Evolutionary conservation across 2,888 invertebrate genomes (phyloP), one percentile per base, ranked within the genome.

Genomic region (Drosophila helvetica): DNA sequence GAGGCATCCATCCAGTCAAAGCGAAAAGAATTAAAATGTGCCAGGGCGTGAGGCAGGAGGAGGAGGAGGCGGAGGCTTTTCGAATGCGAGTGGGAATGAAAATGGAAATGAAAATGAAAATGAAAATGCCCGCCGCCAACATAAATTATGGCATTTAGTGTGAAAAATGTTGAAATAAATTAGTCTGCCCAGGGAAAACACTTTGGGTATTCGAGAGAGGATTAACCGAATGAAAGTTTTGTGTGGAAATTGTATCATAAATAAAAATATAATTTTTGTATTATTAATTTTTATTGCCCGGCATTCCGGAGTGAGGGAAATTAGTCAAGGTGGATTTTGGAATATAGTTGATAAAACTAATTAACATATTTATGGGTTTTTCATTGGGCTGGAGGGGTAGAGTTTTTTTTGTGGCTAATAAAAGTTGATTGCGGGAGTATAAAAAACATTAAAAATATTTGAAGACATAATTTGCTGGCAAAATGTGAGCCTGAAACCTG

Each of bases 111-210:
- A 50, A 65, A 80, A 86, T 83, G 80, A n/a, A 50, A 57, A 77
- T 77, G 80, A 50, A 65, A 80, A 86, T 83, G 80, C n/a, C 80
- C 59, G 77, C 66, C 77, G 64, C 60, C 66, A 55, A 77, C 75
- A 82, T 88, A 86, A 82, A 82, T 88, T 83, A 86, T 78, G 83
- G 84, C 84, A 77, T 88, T 82, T 88, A 83, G 83, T 83, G 83
- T 86, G 81, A 82, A 87, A 80, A 80, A 82, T 86, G 66, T 68
- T 69, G 59, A 58, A 80, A 77, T 85, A 79, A 81, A 87, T 85
- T 82, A 82, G 74, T 69, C 25, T 38, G 56, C 67, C 19, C 43
- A 45, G 45, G 18, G 57, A 56, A 52, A 51, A 56, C 69, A 59
- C 50, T 66, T 46, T 57, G 48, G 55, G 56, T 25, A 43, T 65